Evolutionary conservation across 2,888 invertebrate genomes (phyloP), one percentile per base, ranked within the genome.

Genomic region (Ptychoptera albimana): DNA sequence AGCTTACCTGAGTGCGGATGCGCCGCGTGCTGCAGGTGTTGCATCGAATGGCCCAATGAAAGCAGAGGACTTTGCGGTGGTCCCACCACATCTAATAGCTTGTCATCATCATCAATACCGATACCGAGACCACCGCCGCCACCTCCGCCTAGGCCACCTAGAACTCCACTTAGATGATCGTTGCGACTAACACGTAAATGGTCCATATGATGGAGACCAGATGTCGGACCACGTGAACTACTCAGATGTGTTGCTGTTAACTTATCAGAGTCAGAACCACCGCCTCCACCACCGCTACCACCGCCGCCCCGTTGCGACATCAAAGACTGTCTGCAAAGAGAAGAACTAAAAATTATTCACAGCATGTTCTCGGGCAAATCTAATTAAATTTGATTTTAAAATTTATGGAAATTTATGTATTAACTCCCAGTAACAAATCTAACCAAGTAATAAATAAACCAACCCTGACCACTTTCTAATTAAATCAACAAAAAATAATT

Each of bases 71-170:
- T 83, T 57, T 87, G 86, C 43, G 86, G 78, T 30, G 84, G 87
- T 1, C 88, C 88, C 0, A 89, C 89, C 16, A 89, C 89, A 64
- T 89, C 89, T 58, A 89, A 67, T 23, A 82, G 72, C 56, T 83
- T 78, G 63, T 89, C 89, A 48, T 87, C 87, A 53, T 89, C 88
- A 50, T 85, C 84, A 54, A 76, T 70, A 54, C 58, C 59, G 7
- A 23, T 23, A 23, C 23, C 23, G 23, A 23, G 23, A 7, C 23
- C 23, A 23, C 23, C 23, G 23, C 23, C 23, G 3, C 23, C 23
- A 23, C 23, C 23, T 23, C 23, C 23, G 23, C 23, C 23, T 5
- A 23, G 23, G 7, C 23, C 15, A 45, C 42, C 34, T 41, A 36
- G 37, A 40, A 16, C 10, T 42, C 39, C 29, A 29, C 29, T 10